Evolutionary conservation across 2,113 vertebrate genomes (phyloP), one percentile per base, ranked within the genome.

Genomic region (Gymnogyps californianus): DNA sequence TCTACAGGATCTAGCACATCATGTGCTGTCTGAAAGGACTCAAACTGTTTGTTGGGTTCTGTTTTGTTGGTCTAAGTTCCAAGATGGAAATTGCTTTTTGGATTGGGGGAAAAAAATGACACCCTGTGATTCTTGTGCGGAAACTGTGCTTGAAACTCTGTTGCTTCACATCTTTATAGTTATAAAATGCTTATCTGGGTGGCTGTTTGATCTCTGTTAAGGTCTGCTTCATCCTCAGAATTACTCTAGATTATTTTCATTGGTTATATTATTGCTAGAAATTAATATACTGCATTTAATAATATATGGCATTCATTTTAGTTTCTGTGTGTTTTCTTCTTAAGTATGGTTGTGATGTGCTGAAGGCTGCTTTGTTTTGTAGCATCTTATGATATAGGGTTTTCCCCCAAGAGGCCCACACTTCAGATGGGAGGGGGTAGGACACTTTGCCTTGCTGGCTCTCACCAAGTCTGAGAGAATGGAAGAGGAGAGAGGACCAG

Each of bases 381-480:
- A 78, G 2, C 16, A 34, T 49, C n/a, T 52, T 44, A 67, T 29
- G 16, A 10, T 2, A 31, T 0, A 32, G 13, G 2, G 3, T 20
- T 87, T 93, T 74, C 10, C 20, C 71, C 36, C 28, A 71, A 25
- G 31, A 76, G 20, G 2, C 12, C 15, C 18, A 55, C 12, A 25
- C 6, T 74, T 85, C n/a, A 57, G 16, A 31, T 4, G 0, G 29
- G 3, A 10, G 9, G 14, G 11, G 6, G 7, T 3, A 13, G n/a
- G 58, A 55, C 13, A 9, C 28, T 49, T 69, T 32, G 9, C 19
- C n/a, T 49, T 75, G 13, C 19, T 88, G 31, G 28, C 8, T 76
- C 16, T 83, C 24, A 65, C 5, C 28, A 74, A 21, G 18, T 62
- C 46, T 71, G 57, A 54, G 26, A 72, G 26, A 85, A 90, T 40